Base-by-base conservation (phyloP, 2,113 vertebrate genomes). In the Solenodon paradoxus region DNA sequence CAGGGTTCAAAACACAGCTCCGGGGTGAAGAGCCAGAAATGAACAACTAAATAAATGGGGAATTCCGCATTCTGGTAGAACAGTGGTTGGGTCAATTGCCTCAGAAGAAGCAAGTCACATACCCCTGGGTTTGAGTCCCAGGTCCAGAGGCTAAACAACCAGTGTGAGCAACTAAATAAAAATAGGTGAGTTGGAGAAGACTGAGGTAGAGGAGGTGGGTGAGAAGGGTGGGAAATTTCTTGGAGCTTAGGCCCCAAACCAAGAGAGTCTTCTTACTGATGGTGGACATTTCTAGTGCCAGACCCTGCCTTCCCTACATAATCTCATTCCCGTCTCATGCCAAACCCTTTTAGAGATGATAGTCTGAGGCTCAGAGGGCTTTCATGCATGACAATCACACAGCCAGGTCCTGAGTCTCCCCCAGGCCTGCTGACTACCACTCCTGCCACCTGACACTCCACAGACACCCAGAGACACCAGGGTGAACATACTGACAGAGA, bases 301-400 rank as follows among this genome's bases (percentile, higher is more conserved):
- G 51, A 20, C 8, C 4, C 45, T 9, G 16, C 2, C 13, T 4
- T 9, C 49, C 32, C 61, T 17, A 4, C 15, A 13, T 0, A 12
- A 6, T 13, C 47, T 78, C 24, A 30, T 1, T 16, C 8, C 30
- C 17, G 9, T 35, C 7, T 51, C 19, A 7, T 1, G 9, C 9
- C 51, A 12, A 22, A n/a, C 38, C 47, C 55, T 49, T 35, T 17
- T 35, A 32, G 51, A 38, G n/a, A 24, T 40, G 40, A n/a, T 13
- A 45, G 30, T 8, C 42, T 16, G 63, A 42, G 55, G 40, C 35
- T 75, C 42, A 53, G 35, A 55, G n/a, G 40, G 75, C 63, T 17
- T 9, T 20, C 26, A 19, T 0, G 12, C 42, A 17, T 28, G 35
- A n/a, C n/a, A n/a, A 66, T 47, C 9, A 16, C 32, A 51, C 4